phyloP scores from a whole-genome alignment of 2,888 invertebrate genomes.

The Campoplex nolae region DNA sequence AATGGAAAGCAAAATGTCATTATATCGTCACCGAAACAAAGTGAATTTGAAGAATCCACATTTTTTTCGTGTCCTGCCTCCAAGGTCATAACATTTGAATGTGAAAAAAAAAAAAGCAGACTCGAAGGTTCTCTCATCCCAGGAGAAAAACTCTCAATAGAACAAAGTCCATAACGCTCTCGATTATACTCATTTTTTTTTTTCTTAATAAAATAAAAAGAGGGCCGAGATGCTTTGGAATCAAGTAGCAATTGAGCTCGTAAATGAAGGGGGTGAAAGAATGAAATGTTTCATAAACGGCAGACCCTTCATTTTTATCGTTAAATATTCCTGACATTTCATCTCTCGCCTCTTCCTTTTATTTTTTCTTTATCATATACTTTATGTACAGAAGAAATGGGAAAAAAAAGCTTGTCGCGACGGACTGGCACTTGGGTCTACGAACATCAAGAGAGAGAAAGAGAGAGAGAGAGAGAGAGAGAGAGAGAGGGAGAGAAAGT shows the following conservation, averaged over 20 bases:
- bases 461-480: conserved; percentile 10
- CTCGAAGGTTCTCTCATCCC: neutral
- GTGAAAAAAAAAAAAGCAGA: too few species aligned
- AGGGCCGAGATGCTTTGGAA: neutral
- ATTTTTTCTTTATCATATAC: conserved; percentile 24
- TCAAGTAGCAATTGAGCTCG: conserved; percentile 9
- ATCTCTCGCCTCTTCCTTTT: conserved; percentile 14
- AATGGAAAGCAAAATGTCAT: conserved; percentile 57
- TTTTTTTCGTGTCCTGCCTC: neutral
- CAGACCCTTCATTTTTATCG: conserved; percentile 35
- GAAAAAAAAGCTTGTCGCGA: conserved; percentile 24
- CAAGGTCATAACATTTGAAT: neutral
- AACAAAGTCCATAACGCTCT: neutral
- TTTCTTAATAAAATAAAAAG: neutral
- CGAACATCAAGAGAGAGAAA: conserved; percentile 4
- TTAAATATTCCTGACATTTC: conserved; percentile 46
- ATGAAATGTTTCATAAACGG: conserved; percentile 54
- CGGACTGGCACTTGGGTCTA: conserved; percentile 15
- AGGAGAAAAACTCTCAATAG: neutral
- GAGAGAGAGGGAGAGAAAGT: neutral
- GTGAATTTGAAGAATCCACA: neutral
- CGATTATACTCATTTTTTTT: neutral
- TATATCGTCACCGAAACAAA: neutral
- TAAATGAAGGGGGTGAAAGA: conserved; percentile 6
- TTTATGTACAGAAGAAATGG: conserved; percentile 6